Evolutionary conservation across 2,797 vertebrate genomes (phyloP).

Genomic region (Denticeps clupeoides): DNA sequence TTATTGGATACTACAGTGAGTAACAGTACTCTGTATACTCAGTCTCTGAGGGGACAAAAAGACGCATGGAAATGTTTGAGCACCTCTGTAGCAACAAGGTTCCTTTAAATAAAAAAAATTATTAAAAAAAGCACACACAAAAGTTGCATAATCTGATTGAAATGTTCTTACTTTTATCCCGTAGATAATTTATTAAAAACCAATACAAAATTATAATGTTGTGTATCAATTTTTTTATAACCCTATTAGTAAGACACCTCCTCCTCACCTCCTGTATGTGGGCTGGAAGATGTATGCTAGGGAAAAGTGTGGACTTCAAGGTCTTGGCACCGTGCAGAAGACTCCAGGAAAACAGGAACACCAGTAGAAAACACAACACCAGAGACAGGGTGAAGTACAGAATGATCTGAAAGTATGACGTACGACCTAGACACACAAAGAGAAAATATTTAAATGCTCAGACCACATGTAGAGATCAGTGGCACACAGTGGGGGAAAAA

Average conservation of each 20-base stretch:
- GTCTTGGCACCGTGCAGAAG: slow-evolving; percentile 18
- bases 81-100: neutral
- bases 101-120: too few species aligned
- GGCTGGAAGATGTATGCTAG: slow-evolving; percentile 33
- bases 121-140: too few species aligned
- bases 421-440: slow-evolving; percentile 34
- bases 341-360: slow-evolving; percentile 14
- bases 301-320: slow-evolving; percentile 34
- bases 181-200: neutral
- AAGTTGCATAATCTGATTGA: too few species aligned
- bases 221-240: too few species aligned
- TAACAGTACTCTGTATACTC: too few species aligned
- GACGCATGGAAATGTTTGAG: too few species aligned
- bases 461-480: neutral
- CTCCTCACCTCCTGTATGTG: slow-evolving; percentile 47
- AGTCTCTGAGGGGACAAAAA: too few species aligned
- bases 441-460: neutral
- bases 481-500: too few species aligned
- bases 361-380: slow-evolving; percentile 23
- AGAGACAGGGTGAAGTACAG: slow-evolving; percentile 43
- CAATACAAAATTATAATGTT: neutral
- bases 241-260: too few species aligned
- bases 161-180: neutral
- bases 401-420: slow-evolving; percentile 38
- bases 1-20: too few species aligned